phyloP scores from a whole-genome alignment of 2,797 vertebrate species.

The Amblyopsis hoosieri region DNA sequence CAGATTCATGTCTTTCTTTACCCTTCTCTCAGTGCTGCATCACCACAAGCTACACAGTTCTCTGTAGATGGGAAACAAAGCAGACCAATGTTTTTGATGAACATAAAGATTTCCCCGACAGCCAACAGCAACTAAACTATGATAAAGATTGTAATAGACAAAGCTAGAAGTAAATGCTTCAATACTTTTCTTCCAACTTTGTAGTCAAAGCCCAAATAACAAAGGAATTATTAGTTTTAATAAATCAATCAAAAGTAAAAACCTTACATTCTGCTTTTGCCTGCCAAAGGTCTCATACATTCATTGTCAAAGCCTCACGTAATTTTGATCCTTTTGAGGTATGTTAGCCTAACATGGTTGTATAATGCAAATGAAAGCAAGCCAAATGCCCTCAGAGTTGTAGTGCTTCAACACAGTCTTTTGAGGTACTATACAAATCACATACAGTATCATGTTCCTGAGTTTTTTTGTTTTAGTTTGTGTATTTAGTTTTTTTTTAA shows the following conservation, averaged over 20 bases:
- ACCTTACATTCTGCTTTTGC: constrained; percentile 66
- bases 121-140: constrained; percentile 24
- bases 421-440: constrained; percentile 98
- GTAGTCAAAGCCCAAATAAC: constrained; percentile 59
- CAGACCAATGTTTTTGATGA: constrained; percentile 34
- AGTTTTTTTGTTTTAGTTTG: constrained; percentile 57
- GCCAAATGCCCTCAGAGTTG: constrained; percentile 88
- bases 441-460: constrained; percentile 91
- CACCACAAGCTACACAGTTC: constrained; percentile 45
- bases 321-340: constrained; percentile 88
- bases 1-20: constrained; percentile 64
- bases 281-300: constrained; percentile 90
- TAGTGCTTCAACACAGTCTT: constrained; percentile 93
- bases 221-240: constrained; percentile 70
- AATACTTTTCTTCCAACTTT: constrained; percentile 22
- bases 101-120: constrained; percentile 46
- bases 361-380: constrained; percentile 89
- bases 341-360: constrained; percentile 80
- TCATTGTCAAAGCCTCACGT: constrained; percentile 89
- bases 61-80: constrained; percentile 38
- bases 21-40: constrained; percentile 58
- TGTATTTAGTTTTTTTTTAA: constrained; percentile 76
- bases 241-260: constrained; percentile 38
- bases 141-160: constrained; percentile 22
- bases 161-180: constrained; percentile 39